Percentiles rank a stretch among this genome's conserved stretches.
Evolutionary conservation across 2,797 vertebrate species (phyloP).

Genomic region (Hybognathus amarus): DNA sequence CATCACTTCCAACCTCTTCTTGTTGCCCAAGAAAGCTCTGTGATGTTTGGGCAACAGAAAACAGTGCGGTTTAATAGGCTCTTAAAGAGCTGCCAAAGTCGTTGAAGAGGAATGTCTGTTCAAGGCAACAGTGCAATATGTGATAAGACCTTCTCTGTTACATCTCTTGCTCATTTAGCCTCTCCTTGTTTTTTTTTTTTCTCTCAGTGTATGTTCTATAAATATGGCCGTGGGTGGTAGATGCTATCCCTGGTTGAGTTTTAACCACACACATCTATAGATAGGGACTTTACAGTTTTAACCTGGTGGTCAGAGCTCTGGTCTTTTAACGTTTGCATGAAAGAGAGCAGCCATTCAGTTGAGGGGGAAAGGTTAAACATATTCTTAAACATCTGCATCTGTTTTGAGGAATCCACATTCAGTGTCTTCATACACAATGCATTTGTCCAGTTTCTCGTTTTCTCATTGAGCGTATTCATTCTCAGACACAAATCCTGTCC

Average conservation of each 20-base stretch:
- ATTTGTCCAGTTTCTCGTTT: constrained; percentile 37
- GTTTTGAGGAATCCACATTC: constrained; percentile 63
- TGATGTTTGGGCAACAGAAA: constrained; percentile 67
- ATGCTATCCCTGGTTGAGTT: constrained; percentile 52
- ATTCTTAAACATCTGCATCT: constrained; percentile 74
- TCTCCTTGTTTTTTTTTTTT: constrained; percentile 36
- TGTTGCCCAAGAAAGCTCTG: constrained; percentile 37
- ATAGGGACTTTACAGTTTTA: constrained; percentile 56
- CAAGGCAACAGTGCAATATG: constrained; percentile 68
- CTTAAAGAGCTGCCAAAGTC: constrained; percentile 75
- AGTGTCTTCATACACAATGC: constrained; percentile 39
- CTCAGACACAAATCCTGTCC: constrained; percentile 61
- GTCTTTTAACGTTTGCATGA: constrained; percentile 32
- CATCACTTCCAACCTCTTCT: constrained; percentile 20
- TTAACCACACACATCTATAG: constrained; percentile 57
- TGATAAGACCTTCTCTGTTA: constrained; percentile 59
- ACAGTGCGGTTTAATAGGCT: constrained; percentile 72
- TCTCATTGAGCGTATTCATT: constrained; percentile 44
- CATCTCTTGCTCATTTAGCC: not conserved
- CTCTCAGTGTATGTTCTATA: not conserved
- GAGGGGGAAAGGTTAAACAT: constrained; percentile 45
- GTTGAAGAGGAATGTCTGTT: constrained; percentile 72
- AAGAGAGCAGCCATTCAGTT: constrained; percentile 68
- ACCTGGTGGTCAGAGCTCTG: constrained; percentile 42
- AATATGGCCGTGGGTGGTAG: constrained; percentile 37